Conservation (phyloP, 2,797 vertebrate genomes). For the Anabacerthia variegaticeps region DNA sequence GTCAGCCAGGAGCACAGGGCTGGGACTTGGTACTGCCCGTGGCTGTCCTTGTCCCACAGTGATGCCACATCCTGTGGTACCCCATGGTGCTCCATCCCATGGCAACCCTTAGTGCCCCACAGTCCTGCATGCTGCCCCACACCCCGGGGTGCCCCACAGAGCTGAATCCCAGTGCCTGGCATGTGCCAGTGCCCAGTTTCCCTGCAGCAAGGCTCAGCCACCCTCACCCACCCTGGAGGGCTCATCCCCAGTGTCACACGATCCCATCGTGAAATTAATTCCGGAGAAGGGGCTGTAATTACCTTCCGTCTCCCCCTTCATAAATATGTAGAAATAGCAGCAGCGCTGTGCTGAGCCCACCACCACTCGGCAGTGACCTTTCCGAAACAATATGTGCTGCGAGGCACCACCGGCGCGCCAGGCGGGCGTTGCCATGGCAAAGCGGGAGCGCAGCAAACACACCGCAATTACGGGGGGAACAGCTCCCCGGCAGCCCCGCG, state of each 20-base stretch:
- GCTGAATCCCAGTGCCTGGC: not conserved
- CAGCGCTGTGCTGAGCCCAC: conserved; percentile 10
- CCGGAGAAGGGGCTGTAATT: not conserved
- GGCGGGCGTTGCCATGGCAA: conserved; percentile 70
- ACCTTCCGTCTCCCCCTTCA: not conserved
- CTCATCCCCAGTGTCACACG: not conserved
- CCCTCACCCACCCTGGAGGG: not conserved
- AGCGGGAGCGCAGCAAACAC: conserved; percentile 28
- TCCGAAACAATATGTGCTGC: conserved; percentile 41
- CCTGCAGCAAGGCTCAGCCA: not conserved
- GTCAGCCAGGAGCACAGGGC: too few relatives aligned
- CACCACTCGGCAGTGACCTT: conserved; percentile 54
- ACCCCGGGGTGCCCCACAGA: fast-evolving
- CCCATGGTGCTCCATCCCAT: too few relatives aligned
- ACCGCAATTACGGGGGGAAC: not conserved
- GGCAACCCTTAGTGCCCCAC: not conserved
- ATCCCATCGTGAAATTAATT: not conserved
- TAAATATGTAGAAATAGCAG: not conserved
- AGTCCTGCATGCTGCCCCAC: not conserved
- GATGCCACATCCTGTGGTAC: not conserved
- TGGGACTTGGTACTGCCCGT: not conserved
- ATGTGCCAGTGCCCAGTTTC: fast-evolving
- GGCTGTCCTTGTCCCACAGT: not conserved
- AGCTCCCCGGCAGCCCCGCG: not conserved
- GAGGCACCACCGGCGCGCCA: conserved; percentile 18